Base-by-base conservation (phyloP, 2,113 vertebrate species). In the Dromiciops gliroides region DNA sequence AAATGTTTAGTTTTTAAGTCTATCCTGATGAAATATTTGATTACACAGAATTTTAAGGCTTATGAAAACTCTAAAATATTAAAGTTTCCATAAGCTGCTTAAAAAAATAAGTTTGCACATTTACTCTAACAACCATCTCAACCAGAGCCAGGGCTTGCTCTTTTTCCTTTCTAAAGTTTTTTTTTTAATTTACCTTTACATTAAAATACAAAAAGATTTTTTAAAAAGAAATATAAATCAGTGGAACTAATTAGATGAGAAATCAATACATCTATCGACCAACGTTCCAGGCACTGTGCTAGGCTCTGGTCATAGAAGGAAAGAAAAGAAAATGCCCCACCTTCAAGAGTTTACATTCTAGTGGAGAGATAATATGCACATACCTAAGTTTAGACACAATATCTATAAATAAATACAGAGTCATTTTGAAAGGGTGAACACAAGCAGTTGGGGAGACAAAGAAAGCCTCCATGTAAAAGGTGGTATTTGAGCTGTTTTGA, bases 1-100 rank as follows among this genome's bases (percentile, higher is more conserved):
- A 92, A 90, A 19, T 49, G 0, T 94, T 97, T 93, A 60, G 91
- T 94, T 96, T 97, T 75, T 26, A 96, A 97, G 94, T 3, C 37
- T 94, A 93, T 83, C 90, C 92, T 44, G 93, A 53, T 50, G 90
- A 95, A 91, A 88, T 50, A 95, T 95, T 89, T 92, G 10, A 25
- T 24, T 95, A 95, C 53, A 25, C 48, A 94, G 83, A 3, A 91
- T 93, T 91, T 92, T 67, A 95, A 14, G 31, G 9, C n/a, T 94
- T 89, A 95, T 67, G 93, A 51, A 26, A 52, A 92, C 60, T 44
- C 44, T 19, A 95, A 96, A 95, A 90, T 67, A 3, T 56, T 93
- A 91, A 96, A 44, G 67, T 83, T 83, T 44, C 19, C n/a, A 83
- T 44, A 44, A 44, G n/a, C 67, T 83, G 37, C n/a, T 83, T 44